Percentiles rank a stretch among this genome's conserved stretches.
These are phyloP conservation scores for Hylaeus anthracinus DNA, from an alignment of 1,140 invertebrate species.

Conservation along the genomic window DNA sequence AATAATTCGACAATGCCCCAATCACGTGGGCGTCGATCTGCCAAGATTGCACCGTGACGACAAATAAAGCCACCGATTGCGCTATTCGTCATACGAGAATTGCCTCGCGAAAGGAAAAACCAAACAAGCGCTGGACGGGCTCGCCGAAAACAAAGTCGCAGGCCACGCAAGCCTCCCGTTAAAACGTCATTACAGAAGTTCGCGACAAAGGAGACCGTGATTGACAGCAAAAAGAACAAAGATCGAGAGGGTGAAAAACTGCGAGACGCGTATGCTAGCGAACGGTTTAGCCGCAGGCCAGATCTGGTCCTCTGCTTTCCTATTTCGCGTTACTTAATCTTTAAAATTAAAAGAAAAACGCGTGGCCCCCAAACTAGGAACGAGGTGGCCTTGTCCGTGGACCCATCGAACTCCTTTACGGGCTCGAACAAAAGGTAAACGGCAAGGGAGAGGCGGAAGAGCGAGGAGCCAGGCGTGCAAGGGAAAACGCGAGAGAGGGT, in stretches of 20 bases:
- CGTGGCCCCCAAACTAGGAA: too few species aligned
- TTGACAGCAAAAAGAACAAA: too few species aligned
- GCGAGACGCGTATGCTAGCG: neutral
- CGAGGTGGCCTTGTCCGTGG: neutral
- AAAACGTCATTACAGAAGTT: conserved; percentile 16
- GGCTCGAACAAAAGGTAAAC: conserved; percentile 10
- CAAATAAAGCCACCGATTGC: neutral
- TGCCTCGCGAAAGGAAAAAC: neutral
- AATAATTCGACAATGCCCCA: too few species aligned
- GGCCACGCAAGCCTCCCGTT: neutral
- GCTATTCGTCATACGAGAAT: neutral
- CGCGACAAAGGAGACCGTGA: neutral
- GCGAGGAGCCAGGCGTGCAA: too few species aligned
- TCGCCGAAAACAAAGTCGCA: conserved; percentile 1
- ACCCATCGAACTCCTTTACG: conserved; percentile 12
- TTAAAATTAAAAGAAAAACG: too few species aligned
- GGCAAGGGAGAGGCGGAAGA: neutral
- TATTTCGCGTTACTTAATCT: too few species aligned
- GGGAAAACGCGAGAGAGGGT: conserved; percentile 20
- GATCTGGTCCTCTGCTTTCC: too few species aligned
- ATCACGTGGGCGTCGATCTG: too few species aligned
- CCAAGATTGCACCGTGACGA: neutral
- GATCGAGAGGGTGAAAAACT: neutral
- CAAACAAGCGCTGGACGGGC: neutral
- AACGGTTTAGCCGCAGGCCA: too few species aligned